A percentile compares a stretch with the other conserved stretches of the same genome.
These are phyloP conservation scores for Dicroscelio sp. DNA, from an alignment of 2,888 invertebrate genomes.

Conservation along the genomic window DNA sequence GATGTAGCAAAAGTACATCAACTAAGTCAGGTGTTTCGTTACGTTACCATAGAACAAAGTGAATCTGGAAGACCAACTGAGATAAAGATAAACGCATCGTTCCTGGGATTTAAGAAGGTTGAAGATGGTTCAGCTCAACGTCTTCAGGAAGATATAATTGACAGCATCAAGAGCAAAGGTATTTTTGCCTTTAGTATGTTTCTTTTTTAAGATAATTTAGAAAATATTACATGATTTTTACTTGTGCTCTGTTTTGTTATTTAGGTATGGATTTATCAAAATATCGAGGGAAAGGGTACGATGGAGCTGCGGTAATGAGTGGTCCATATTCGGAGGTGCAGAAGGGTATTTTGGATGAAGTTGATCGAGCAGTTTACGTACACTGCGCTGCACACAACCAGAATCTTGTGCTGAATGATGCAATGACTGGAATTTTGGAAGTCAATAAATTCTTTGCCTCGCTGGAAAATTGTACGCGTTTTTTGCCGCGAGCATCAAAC, in stretches of 20 bases:
- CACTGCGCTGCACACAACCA: slow-evolving; percentile 78
- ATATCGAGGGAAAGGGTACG: slow-evolving; percentile 77
- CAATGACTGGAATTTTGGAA: slow-evolving; percentile 34
- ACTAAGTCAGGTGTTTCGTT: slow-evolving; percentile 80
- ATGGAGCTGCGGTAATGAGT: slow-evolving; percentile 78
- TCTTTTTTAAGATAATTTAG: not conserved
- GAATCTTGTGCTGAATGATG: slow-evolving; percentile 75
- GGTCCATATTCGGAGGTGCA: slow-evolving; percentile 69
- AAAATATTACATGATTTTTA: not conserved
- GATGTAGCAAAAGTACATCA: slow-evolving; percentile 79
- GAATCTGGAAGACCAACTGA: slow-evolving; percentile 56
- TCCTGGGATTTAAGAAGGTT: slow-evolving; percentile 54
- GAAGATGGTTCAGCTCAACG: slow-evolving; percentile 55
- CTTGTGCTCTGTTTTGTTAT: not conserved
- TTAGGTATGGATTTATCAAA: slow-evolving; percentile 78
- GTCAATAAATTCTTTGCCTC: slow-evolving; percentile 50
- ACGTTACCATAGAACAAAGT: slow-evolving; percentile 58
- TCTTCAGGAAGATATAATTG: slow-evolving; percentile 41
- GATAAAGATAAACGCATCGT: slow-evolving; percentile 66
- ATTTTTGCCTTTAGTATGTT: slow-evolving; percentile 3
- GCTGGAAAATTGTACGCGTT: slow-evolving; percentile 54
- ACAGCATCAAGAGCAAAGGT: slow-evolving; percentile 54
- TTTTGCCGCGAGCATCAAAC: slow-evolving; percentile 70
- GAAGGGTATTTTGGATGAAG: slow-evolving; percentile 62
- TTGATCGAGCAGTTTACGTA: slow-evolving; percentile 67